Evolutionary conservation across 1,140 invertebrate genomes (phyloP).

Genomic region (Aphaenogaster rudis): DNA sequence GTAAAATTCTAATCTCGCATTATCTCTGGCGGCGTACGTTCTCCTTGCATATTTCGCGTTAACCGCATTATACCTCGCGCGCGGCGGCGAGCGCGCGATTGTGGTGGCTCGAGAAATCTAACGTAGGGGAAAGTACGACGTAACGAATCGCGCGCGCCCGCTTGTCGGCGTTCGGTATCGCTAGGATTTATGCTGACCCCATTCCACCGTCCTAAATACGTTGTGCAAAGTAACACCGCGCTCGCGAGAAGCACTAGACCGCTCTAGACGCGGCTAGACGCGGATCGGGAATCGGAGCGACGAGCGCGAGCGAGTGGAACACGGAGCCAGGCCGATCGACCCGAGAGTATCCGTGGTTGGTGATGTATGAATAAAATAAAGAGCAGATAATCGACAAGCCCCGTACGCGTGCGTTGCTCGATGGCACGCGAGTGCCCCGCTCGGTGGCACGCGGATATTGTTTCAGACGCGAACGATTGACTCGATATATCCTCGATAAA

Average conservation of each 20-base stretch:
- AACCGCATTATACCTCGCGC: conserved; percentile 64
- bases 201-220: conserved; percentile 62
- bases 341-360: background rate
- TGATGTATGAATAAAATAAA: conserved; percentile 8
- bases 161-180: conserved; percentile 42
- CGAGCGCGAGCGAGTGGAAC: background rate
- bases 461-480: background rate
- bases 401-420: background rate
- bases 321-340: conserved; percentile 8
- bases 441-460: conserved; percentile 30
- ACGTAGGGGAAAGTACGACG: conserved; percentile 71
- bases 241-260: background rate
- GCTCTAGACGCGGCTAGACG: background rate
- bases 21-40: conserved; percentile 71
- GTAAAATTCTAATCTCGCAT: conserved; percentile 76
- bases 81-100: conserved; percentile 17
- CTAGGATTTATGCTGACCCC: conserved; percentile 59
- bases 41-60: conserved; percentile 74
- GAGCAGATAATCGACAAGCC: background rate
- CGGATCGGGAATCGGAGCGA: conserved; percentile 17
- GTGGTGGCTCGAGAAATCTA: conserved; percentile 60
- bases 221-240: conserved; percentile 24
- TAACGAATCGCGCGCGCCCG: conserved; percentile 67
- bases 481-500: conserved; percentile 11
- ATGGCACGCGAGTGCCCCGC: background rate